A percentile compares a stretch with the other conserved stretches of the same genome.
Conservation (phyloP, 2,797 vertebrate species). For the Merluccius polli region DNA sequence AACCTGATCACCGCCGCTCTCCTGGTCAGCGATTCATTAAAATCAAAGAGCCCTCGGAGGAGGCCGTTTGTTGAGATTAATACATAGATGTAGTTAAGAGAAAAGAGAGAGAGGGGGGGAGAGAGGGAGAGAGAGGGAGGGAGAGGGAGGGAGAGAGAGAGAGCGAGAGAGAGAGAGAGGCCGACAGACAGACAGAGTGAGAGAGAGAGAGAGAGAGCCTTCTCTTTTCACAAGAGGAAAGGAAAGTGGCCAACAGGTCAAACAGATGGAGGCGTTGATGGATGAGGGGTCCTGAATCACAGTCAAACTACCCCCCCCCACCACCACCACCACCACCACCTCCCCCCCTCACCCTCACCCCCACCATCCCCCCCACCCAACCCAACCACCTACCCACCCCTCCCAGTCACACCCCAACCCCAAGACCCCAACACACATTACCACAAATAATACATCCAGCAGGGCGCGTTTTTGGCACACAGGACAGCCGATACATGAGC, state of each 20-base stretch:
- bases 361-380: background rate
- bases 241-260: slow-evolving; percentile 48
- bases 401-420: slow-evolving; percentile 19
- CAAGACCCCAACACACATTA: slow-evolving; percentile 23
- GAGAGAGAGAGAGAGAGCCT: slow-evolving; percentile 11
- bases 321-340: slow-evolving; percentile 31
- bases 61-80: slow-evolving; percentile 35
- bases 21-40: slow-evolving; percentile 68
- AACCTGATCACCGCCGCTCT: slow-evolving; percentile 58
- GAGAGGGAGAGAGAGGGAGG: slow-evolving; percentile 7
- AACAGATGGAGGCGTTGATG: slow-evolving; percentile 67
- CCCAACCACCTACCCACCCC: slow-evolving; percentile 26
- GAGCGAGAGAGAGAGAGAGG: slow-evolving; percentile 10
- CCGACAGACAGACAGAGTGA: slow-evolving; percentile 12
- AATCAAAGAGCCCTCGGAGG: slow-evolving; percentile 36
- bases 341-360: slow-evolving; percentile 37
- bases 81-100: background rate
- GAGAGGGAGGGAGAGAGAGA: slow-evolving; percentile 11
- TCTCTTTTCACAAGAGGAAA: slow-evolving; percentile 29
- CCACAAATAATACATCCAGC: slow-evolving; percentile 23
- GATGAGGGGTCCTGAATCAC: slow-evolving; percentile 57
- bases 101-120: slow-evolving; percentile 16
- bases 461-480: slow-evolving; percentile 5
- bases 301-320: slow-evolving; percentile 48
- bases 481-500: slow-evolving; percentile 8